Evolutionary conservation across 2,797 vertebrate genomes (phyloP).

Genomic region (Sphenopsis melanotis): DNA sequence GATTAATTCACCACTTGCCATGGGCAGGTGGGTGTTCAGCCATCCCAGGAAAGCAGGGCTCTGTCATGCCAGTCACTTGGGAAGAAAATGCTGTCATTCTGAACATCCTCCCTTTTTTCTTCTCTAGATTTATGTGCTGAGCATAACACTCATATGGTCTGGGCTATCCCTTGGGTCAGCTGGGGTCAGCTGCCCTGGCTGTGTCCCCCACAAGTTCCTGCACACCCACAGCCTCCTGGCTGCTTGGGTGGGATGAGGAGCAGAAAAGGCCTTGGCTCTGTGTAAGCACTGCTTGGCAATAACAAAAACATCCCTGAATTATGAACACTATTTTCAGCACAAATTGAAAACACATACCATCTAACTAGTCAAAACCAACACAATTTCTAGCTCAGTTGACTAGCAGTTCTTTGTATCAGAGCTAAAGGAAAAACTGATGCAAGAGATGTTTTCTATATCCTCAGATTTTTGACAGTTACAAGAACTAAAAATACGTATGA

Average conservation of each 20-base stretch:
- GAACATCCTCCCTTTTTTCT: neutral
- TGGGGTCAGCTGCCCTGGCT: neutral
- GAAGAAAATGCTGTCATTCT: neutral
- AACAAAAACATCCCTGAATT: neutral
- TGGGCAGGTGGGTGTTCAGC: neutral
- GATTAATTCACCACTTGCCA: neutral
- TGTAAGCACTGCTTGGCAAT: neutral
- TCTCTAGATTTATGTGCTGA: neutral
- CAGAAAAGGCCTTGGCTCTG: neutral
- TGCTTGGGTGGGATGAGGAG: neutral
- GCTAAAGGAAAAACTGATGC: neutral
- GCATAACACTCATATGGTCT: too few relatives aligned
- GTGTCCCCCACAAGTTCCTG: neutral
- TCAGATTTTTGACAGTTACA: neutral
- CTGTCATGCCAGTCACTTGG: neutral
- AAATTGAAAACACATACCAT: neutral
- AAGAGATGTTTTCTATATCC: neutral
- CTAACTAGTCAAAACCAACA: neutral
- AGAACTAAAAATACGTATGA: neutral
- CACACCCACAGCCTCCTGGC: neutral
- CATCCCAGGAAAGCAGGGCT: neutral
- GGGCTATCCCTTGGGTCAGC: neutral
- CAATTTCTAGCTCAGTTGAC: neutral
- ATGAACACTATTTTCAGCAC: neutral
- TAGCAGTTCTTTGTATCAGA: neutral